A percentile compares a stretch with the other conserved stretches of the same genome.
Conservation (phyloP, 37 sponge, comb jelly and placozoan genomes). For the Aplysina aerophoba region DNA sequence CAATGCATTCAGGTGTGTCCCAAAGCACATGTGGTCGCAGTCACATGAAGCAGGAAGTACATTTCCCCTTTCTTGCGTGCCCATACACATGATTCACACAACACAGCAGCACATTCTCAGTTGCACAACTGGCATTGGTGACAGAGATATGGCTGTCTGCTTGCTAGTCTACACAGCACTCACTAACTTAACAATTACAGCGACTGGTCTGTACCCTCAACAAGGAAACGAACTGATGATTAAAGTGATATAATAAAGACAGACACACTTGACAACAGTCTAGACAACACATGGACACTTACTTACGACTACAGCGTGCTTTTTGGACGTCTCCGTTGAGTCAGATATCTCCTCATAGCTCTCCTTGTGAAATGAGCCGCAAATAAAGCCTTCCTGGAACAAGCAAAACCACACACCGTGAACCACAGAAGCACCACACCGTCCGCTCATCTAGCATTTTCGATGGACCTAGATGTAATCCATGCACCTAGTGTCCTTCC, state of each 20-base stretch:
- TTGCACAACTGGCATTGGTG: too few relatives aligned
- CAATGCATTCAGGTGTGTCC: too few relatives aligned
- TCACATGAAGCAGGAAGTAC: too few relatives aligned
- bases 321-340: neutral
- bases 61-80: too few relatives aligned
- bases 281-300: too few relatives aligned
- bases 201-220: too few relatives aligned
- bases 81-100: too few relatives aligned
- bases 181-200: too few relatives aligned
- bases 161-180: too few relatives aligned
- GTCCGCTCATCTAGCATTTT: neutral
- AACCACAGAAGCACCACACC: neutral
- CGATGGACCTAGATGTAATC: neutral
- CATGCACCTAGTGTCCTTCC: neutral
- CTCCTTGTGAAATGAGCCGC: neutral
- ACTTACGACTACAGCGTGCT: neutral
- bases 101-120: too few relatives aligned
- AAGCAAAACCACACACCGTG: neutral
- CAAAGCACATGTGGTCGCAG: too few relatives aligned
- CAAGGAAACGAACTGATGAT: neutral
- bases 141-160: too few relatives aligned
- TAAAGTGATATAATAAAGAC: neutral
- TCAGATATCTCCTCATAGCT: conserved; percentile 23
- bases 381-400: neutral
- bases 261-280: neutral